Percentiles rank a stretch among this genome's conserved stretches.
Conservation (phyloP, 92 coral and sea anemone species). For the Pocillopora meandrina region DNA sequence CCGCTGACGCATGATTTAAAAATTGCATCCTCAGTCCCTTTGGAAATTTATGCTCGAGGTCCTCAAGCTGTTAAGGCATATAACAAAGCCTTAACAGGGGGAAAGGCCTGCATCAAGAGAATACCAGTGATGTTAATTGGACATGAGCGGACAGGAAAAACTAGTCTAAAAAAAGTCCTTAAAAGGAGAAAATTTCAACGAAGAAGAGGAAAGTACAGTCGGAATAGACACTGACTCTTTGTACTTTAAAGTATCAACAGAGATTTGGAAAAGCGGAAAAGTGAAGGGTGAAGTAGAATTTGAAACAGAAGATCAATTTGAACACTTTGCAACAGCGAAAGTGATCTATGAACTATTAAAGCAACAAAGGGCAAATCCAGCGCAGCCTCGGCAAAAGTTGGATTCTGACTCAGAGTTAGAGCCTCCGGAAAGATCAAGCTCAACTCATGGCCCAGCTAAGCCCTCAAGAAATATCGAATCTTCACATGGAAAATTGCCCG, state of each 20-base stretch:
- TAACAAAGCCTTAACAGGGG: not conserved
- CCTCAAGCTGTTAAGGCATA: not conserved
- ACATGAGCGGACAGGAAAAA: constrained; percentile 14
- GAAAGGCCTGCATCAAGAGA: not conserved
- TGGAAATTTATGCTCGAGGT: not conserved
- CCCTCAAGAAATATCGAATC: no score
- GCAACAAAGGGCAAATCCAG: not conserved
- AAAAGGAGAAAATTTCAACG: not conserved
- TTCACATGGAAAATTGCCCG: no score
- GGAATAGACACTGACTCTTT: not conserved
- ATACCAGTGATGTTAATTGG: not conserved
- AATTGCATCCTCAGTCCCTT: not conserved
- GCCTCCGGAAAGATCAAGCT: no score
- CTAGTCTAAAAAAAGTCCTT: not conserved
- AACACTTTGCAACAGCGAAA: not conserved
- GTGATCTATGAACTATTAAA: not conserved
- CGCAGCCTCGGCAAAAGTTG: no score
- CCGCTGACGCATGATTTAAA: no score
- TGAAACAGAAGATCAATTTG: not conserved
- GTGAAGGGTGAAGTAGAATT: not conserved
- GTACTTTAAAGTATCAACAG: not conserved
- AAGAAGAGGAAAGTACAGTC: not conserved
- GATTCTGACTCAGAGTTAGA: not conserved
- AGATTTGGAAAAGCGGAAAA: not conserved
- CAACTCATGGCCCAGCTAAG: no score